Evolutionary conservation across 1,140 invertebrate species (phyloP).

Genomic region (Heliothis virescens): DNA sequence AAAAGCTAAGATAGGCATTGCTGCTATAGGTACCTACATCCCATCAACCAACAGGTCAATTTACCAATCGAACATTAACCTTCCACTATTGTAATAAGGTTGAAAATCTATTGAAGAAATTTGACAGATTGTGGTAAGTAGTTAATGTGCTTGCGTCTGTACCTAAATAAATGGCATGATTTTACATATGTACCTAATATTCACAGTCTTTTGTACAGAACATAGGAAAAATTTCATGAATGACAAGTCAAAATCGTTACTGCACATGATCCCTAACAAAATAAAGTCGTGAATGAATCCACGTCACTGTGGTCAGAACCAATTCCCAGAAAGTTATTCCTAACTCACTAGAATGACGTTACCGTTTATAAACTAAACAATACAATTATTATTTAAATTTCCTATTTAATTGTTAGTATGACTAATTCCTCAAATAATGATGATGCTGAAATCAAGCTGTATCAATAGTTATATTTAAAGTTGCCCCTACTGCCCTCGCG

Average conservation of each 20-base stretch:
- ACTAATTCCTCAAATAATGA: background rate
- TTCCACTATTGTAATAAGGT: too few relatives aligned
- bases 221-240: background rate
- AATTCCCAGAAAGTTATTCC: constrained; percentile 1
- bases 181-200: too few relatives aligned
- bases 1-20: too few relatives aligned
- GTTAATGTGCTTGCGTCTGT: too few relatives aligned
- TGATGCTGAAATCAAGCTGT: background rate
- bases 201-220: background rate
- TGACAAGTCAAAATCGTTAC: background rate
- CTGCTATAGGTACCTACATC: too few relatives aligned
- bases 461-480: background rate
- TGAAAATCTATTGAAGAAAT: too few relatives aligned
- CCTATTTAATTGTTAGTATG: too few relatives aligned
- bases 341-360: background rate
- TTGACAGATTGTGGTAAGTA: too few relatives aligned
- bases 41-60: too few relatives aligned
- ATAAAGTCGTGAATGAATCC: constrained; percentile 9
- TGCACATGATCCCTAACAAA: background rate
- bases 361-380: background rate
- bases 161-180: too few relatives aligned
- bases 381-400: too few relatives aligned
- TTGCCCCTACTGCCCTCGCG: constrained; percentile 53
- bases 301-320: constrained; percentile 9
- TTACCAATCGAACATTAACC: too few relatives aligned